Evolutionary conservation across 2,888 invertebrate species (phyloP), one percentile per base, ranked within the genome.

Genomic region (Thymelicus lineola): DNA sequence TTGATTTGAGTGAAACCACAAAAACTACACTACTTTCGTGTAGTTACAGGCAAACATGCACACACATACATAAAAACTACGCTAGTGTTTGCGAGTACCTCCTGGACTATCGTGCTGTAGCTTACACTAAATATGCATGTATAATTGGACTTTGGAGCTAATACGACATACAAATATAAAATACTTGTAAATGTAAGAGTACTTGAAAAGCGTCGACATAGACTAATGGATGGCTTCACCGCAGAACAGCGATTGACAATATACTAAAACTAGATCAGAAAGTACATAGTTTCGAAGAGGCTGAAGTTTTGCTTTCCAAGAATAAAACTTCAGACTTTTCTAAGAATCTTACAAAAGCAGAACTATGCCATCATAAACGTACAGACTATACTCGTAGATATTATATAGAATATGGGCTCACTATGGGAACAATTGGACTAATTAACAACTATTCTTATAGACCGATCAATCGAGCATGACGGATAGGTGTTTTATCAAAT

Each of bases 391-490:
- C n/a, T n/a, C n/a, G n/a, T n/a, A n/a, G n/a, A n/a, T n/a, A 5
- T 5, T 65, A 58, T 20, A 53, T 53, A 20, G 53, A 53, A 53
- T 53, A 53, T 50, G 50, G 17, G 50, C 50, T 50, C 17, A 48
- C 15, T 15, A 65, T 65, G 46, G 45, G 17, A 48, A 28, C 48
- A 66, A 59, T 59, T 48, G 48, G 36, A 46, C 57, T 65, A 65
- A 58, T 65, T 65, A 65, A 46, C 35, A 36, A 17, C 46, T 45
- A 45, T 46, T 42, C 17, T 66, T n/a, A n/a, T n/a, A n/a, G n/a
- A n/a, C n/a, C n/a, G n/a, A n/a, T n/a, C n/a, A n/a, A n/a, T n/a
- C n/a, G n/a, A n/a, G n/a, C n/a, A n/a, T n/a, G n/a, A n/a, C n/a
- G n/a, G n/a, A n/a, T n/a, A n/a, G n/a, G n/a, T n/a, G n/a, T n/a